phyloP scores from a whole-genome alignment of 2,888 invertebrate species.

The Sclerodermus sp. region DNA sequence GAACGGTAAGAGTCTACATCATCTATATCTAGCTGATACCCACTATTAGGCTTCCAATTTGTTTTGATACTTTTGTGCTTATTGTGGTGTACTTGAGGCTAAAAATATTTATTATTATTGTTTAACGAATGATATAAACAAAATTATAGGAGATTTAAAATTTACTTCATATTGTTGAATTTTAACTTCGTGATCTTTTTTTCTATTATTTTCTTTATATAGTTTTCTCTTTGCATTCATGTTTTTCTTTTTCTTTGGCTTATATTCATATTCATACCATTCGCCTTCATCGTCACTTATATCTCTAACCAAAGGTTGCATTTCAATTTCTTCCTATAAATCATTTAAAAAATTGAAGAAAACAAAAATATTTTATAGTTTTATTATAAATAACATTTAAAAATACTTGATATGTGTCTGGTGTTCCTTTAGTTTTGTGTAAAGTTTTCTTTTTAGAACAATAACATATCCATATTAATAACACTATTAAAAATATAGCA shows the following conservation, averaged over 20 bases:
- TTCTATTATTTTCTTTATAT: slow-evolving; percentile 10
- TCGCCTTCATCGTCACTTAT: slow-evolving; percentile 21
- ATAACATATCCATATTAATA: slow-evolving; percentile 27
- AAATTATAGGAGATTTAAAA: slow-evolving; percentile 1
- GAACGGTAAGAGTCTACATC: slow-evolving; percentile 39
- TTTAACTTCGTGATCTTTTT: slow-evolving; percentile 4
- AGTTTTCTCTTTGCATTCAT: slow-evolving; percentile 11
- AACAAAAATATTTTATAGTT: not conserved
- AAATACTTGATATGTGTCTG: not conserved
- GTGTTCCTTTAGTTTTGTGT: not conserved
- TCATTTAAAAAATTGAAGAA: not conserved
- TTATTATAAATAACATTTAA: not conserved
- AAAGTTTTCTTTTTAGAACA: slow-evolving; percentile 19
- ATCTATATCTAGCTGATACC: slow-evolving; percentile 20
- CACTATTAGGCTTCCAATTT: slow-evolving; percentile 7
- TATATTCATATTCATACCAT: slow-evolving; percentile 20
- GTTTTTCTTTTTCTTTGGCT: slow-evolving; percentile 13
- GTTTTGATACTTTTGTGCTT: too few species aligned
- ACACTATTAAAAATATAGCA: slow-evolving; percentile 25
- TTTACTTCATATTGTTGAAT: slow-evolving; percentile 17
- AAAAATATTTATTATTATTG: too few species aligned
- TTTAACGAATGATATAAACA: not conserved
- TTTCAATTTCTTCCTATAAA: slow-evolving; percentile 12
- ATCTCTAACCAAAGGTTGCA: slow-evolving; percentile 20
- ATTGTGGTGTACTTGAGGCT: too few species aligned